phyloP scores from a whole-genome alignment of 1,140 invertebrate genomes.

The Polypedilum vanderplanki region DNA sequence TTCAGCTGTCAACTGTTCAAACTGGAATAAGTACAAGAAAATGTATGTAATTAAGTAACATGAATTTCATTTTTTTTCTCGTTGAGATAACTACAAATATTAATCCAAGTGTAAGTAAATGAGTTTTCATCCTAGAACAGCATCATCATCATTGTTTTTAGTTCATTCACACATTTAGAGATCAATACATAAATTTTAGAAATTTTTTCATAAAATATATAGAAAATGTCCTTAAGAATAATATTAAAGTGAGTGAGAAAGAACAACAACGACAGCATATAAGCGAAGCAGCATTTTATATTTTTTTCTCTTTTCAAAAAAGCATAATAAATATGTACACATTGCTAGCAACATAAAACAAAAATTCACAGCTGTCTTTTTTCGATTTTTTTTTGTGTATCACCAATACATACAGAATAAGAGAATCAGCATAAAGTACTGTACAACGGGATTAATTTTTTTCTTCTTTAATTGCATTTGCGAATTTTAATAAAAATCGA shows the following conservation, averaged over 20 bases:
- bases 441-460: neutral
- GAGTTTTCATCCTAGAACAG: too few species aligned
- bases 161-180: too few species aligned
- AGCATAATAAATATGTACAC: conserved; percentile 14
- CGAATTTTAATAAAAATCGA: too few species aligned
- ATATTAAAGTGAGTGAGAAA: neutral
- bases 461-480: too few species aligned
- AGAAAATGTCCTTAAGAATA: neutral
- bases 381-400: neutral
- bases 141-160: too few species aligned
- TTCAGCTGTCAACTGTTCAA: too few species aligned
- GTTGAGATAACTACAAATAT: too few species aligned
- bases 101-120: too few species aligned
- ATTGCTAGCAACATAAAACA: conserved; percentile 13
- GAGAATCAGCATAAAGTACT: neutral
- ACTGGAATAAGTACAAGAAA: too few species aligned
- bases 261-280: conserved; percentile 11
- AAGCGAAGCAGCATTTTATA: conserved; percentile 4
- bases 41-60: too few species aligned
- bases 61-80: too few species aligned
- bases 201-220: neutral
- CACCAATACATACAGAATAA: neutral
- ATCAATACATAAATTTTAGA: too few species aligned
- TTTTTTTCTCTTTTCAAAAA: neutral
- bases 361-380: conserved; percentile 18